These are phyloP conservation scores for Dicyrtomina minuta DNA, from an alignment of 2,888 invertebrate species.

Conservation along the genomic window DNA sequence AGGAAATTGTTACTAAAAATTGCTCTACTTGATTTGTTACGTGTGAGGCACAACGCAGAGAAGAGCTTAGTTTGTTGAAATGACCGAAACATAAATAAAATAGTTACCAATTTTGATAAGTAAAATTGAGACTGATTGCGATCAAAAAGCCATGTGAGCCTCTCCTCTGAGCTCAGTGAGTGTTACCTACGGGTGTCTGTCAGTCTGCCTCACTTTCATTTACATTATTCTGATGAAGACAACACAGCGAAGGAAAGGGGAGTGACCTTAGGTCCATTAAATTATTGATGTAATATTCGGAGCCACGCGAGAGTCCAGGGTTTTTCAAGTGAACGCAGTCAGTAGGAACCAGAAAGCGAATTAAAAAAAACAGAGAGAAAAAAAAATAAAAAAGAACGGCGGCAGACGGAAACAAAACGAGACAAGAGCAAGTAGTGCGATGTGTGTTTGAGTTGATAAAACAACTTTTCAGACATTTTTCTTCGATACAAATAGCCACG, in stretches of 20 bases:
- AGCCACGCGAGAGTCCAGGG: constrained; percentile 33
- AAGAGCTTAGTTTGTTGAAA: too few species aligned
- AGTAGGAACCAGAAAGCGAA: background rate
- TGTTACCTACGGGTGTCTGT: too few species aligned
- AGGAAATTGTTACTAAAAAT: too few species aligned
- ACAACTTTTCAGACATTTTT: constrained; percentile 8
- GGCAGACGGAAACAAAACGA: background rate
- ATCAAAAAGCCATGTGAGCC: too few species aligned
- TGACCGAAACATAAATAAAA: too few species aligned
- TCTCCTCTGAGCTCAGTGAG: too few species aligned
- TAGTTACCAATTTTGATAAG: too few species aligned
- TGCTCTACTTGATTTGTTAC: too few species aligned
- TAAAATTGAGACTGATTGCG: too few species aligned
- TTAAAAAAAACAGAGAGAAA: background rate
- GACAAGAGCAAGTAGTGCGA: background rate
- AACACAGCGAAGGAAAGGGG: constrained; percentile 23
- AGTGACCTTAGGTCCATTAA: constrained; percentile 38
- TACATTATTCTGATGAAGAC: too few species aligned
- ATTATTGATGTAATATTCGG: constrained; percentile 38
- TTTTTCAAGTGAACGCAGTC: background rate
- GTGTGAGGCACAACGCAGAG: too few species aligned
- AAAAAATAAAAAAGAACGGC: background rate
- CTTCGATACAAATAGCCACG: constrained; percentile 19
- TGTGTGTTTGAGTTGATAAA: background rate
- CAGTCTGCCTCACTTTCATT: too few species aligned